Conservation (phyloP, 2,888 invertebrate species). For the Latrodectus elegans region DNA sequence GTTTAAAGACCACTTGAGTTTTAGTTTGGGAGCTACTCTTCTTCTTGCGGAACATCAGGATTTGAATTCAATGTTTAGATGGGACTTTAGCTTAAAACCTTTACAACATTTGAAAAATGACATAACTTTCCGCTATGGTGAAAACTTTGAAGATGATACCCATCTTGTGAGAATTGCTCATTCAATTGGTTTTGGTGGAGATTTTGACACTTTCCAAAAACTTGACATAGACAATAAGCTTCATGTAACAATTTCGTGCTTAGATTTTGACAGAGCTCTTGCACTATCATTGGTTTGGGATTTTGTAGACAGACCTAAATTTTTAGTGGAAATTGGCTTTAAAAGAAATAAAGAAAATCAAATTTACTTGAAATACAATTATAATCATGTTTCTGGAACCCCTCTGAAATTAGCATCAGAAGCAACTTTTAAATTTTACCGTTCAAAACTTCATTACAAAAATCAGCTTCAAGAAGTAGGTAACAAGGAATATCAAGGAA, state of each 20-base stretch:
- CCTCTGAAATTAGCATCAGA: conserved; percentile 41
- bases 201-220: conserved; percentile 46
- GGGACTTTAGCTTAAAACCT: conserved; percentile 60
- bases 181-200: conserved; percentile 24
- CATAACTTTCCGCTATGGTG: conserved; percentile 52
- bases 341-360: conserved; percentile 31
- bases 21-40: conserved; percentile 32
- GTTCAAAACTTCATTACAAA: conserved; percentile 17
- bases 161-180: conserved; percentile 41
- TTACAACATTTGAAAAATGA: conserved; percentile 53
- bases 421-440: conserved; percentile 24
- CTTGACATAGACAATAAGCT: conserved; percentile 57
- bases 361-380: conserved; percentile 34
- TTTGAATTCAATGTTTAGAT: conserved; percentile 38
- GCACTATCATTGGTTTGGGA: conserved; percentile 33
- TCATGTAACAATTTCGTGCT: conserved; percentile 49
- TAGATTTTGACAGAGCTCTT: conserved; percentile 51
- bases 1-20: conserved; percentile 39
- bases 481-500: conserved; percentile 38
- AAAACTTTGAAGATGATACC: conserved; percentile 52
- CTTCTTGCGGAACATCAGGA: conserved; percentile 60
- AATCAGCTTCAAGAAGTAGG: conserved; percentile 44
- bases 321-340: conserved; percentile 38
- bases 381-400: conserved; percentile 6
- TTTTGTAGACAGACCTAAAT: conserved; percentile 44